These are phyloP conservation scores for Gobius niger DNA, from an alignment of 2,113 vertebrate genomes.

Conservation along the genomic window DNA sequence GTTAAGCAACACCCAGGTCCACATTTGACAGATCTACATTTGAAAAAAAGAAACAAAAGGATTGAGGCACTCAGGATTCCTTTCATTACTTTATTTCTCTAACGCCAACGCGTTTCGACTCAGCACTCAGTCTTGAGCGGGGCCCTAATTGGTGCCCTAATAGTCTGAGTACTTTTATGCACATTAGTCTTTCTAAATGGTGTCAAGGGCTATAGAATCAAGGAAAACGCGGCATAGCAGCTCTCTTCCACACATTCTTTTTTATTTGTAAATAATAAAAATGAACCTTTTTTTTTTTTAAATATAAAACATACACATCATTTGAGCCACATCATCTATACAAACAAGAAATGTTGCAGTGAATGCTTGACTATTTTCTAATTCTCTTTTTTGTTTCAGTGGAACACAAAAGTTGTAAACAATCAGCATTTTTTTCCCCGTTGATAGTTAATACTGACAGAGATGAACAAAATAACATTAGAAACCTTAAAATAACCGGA, in stretches of 20 bases:
- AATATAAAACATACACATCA: slow-evolving; percentile 84
- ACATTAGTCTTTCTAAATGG: too few relatives aligned
- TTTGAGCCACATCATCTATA: slow-evolving; percentile 83
- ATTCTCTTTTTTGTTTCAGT: slow-evolving; percentile 67
- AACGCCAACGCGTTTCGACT: too few relatives aligned
- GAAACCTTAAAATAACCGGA: slow-evolving; percentile 23
- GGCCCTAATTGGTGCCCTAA: too few relatives aligned
- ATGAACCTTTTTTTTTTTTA: slow-evolving; percentile 70
- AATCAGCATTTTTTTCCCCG: slow-evolving; percentile 67
- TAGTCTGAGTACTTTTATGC: too few relatives aligned
- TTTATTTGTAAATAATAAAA: slow-evolving; percentile 87
- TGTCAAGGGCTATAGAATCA: background rate
- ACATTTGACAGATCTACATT: too few relatives aligned
- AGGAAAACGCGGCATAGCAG: background rate
- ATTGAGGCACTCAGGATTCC: too few relatives aligned
- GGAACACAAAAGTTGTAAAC: slow-evolving; percentile 82
- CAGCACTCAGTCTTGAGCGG: too few relatives aligned
- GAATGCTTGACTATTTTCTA: slow-evolving; percentile 72
- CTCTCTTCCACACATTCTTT: slow-evolving; percentile 81
- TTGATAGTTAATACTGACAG: slow-evolving; percentile 72
- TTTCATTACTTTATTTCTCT: too few relatives aligned
- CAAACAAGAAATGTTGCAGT: slow-evolving; percentile 82
- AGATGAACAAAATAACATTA: slow-evolving; percentile 31
- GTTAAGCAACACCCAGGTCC: too few relatives aligned
- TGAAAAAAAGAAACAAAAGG: too few relatives aligned